Percentiles rank a stretch among this genome's conserved stretches.
Conservation (phyloP, 2,888 invertebrate genomes). For the Pristionchus arcanus region DNA sequence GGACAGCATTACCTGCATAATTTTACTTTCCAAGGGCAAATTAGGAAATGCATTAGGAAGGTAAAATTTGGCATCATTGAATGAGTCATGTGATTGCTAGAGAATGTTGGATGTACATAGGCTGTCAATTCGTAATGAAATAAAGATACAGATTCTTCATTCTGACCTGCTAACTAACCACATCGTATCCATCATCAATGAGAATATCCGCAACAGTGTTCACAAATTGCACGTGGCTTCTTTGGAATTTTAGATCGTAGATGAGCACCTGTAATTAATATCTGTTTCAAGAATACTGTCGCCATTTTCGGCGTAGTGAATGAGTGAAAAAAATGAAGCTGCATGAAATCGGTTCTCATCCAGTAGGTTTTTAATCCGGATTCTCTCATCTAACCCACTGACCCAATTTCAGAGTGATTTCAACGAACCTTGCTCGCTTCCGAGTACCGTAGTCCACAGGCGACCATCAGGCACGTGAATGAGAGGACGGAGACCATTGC, state of each 20-base stretch:
- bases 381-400: too few relatives aligned
- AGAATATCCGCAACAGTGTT: conserved; percentile 60
- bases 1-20: not conserved
- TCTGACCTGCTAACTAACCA: conserved; percentile 58
- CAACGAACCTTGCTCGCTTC: not conserved
- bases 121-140: too few relatives aligned
- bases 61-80: too few relatives aligned
- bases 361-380: too few relatives aligned
- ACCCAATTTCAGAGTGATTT: not conserved
- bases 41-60: not conserved
- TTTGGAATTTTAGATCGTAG: conserved; percentile 63
- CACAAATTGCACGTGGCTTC: conserved; percentile 62
- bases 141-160: not conserved
- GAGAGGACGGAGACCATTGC: conserved; percentile 11
- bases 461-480: not conserved
- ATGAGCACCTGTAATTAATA: conserved; percentile 60
- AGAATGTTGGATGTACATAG: too few relatives aligned
- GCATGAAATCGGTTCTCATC: too few relatives aligned
- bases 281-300: not conserved
- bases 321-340: too few relatives aligned
- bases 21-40: not conserved
- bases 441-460: not conserved
- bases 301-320: not conserved
- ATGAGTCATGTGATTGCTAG: too few relatives aligned
- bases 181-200: conserved; percentile 63